Percentiles rank a stretch among this genome's conserved stretches.
Evolutionary conservation across 2,113 vertebrate genomes (phyloP).

Genomic region (Plectropomus leopardus): DNA sequence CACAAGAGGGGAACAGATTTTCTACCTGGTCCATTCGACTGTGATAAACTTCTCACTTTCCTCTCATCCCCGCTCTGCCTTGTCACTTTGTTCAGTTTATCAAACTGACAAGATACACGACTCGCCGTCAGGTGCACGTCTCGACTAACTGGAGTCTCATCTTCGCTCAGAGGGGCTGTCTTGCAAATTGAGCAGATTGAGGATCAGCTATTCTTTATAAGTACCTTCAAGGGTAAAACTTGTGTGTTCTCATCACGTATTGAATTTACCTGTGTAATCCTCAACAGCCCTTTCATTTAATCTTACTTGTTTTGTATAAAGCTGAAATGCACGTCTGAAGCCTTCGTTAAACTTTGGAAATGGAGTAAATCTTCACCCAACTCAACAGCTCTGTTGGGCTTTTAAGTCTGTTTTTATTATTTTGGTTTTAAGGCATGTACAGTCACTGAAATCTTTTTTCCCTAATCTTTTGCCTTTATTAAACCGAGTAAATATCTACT

Average conservation of each 20-base stretch:
- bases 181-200: conserved; percentile 18
- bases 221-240: conserved; percentile 2
- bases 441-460: neutral
- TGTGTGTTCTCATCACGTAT: neutral
- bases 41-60: conserved; percentile 44
- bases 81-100: conserved; percentile 46
- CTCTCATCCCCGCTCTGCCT: conserved; percentile 29
- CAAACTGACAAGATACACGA: conserved; percentile 37
- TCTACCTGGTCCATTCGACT: conserved; percentile 35
- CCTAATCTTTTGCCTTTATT: neutral
- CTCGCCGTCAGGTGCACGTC: conserved; percentile 15
- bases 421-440: neutral
- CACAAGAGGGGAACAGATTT: conserved; percentile 29
- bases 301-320: neutral
- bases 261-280: neutral
- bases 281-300: neutral
- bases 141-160: conserved; percentile 22
- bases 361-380: neutral
- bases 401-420: neutral
- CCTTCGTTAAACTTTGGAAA: neutral
- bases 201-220: neutral
- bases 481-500: neutral
- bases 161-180: conserved; percentile 23
- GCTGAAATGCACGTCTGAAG: neutral
- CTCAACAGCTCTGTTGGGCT: neutral